These are phyloP conservation scores for Odontomyia ornata DNA, from an alignment of 2,888 invertebrate species.

Conservation along the genomic window DNA sequence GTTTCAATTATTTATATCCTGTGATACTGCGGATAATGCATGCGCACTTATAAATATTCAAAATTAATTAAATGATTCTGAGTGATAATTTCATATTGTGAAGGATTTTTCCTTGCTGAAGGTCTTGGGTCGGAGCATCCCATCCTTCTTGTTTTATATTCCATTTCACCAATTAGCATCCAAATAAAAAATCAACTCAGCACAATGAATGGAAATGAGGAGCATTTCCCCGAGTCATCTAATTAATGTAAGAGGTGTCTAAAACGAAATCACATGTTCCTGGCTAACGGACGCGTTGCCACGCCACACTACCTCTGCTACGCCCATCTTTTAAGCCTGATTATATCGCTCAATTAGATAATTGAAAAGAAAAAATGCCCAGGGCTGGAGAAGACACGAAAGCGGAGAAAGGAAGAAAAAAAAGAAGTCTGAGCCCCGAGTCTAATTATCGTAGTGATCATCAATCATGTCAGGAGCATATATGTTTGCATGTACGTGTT, in stretches of 20 bases:
- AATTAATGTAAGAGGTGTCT: conserved; percentile 42
- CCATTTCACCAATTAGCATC: neutral
- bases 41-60: too few species aligned
- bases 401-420: neutral
- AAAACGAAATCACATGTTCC: conserved; percentile 41
- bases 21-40: too few species aligned
- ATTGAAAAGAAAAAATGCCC: conserved; percentile 46
- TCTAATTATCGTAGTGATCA: conserved; percentile 50
- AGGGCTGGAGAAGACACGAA: neutral
- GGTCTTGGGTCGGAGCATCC: too few species aligned
- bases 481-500: conserved; percentile 12
- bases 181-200: neutral
- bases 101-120: too few species aligned
- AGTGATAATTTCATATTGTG: too few species aligned
- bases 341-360: conserved; percentile 50
- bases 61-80: too few species aligned
- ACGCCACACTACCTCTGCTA: conserved; percentile 3
- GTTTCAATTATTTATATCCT: too few species aligned
- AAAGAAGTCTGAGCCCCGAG: conserved; percentile 6
- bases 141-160: too few species aligned
- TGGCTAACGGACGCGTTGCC: neutral
- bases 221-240: conserved; percentile 22
- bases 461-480: conserved; percentile 48
- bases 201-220: conserved; percentile 16
- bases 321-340: conserved; percentile 47